Evolutionary conservation across 1,140 invertebrate genomes (phyloP).

Genomic region (Leptonema lineaticorne): DNA sequence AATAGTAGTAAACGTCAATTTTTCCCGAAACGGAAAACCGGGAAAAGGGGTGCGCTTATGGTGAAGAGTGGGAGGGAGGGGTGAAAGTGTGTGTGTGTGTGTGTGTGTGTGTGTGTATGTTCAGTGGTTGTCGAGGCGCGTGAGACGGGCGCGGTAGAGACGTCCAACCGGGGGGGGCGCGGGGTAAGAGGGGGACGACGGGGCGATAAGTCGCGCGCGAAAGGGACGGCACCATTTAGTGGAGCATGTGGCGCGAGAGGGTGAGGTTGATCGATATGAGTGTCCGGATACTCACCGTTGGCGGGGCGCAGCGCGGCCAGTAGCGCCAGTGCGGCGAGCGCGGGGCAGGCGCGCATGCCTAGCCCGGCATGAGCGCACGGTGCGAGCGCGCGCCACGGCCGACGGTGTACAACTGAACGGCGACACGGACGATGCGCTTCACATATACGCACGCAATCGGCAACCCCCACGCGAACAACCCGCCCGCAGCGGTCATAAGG

Average conservation of each 20-base stretch:
- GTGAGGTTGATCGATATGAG: neutral
- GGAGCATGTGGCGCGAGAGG: neutral
- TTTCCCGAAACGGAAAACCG: too few species aligned
- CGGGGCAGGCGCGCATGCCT: slow-evolving; percentile 54
- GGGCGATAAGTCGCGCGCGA: too few species aligned
- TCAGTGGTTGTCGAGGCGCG: slow-evolving; percentile 40
- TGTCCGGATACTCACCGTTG: slow-evolving; percentile 52
- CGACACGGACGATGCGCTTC: slow-evolving; percentile 37
- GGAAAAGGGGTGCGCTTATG: neutral
- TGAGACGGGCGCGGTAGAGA: slow-evolving; percentile 22
- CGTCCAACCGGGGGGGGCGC: slow-evolving; percentile 48
- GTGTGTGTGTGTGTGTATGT: neutral
- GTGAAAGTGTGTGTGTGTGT: neutral
- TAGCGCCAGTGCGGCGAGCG: slow-evolving; percentile 57
- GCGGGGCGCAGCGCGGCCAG: slow-evolving; percentile 53
- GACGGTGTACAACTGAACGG: slow-evolving; percentile 50
- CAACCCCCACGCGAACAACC: slow-evolving; percentile 19
- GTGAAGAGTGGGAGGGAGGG: neutral
- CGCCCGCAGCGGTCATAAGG: too few species aligned
- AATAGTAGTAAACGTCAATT: too few species aligned
- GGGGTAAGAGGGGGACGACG: neutral
- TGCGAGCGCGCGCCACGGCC: slow-evolving; percentile 44
- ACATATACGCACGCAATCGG: slow-evolving; percentile 9
- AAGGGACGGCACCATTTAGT: too few species aligned
- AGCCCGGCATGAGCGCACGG: slow-evolving; percentile 56